Conservation (phyloP, 2,113 vertebrate genomes). For the Hystrix brachyura region DNA sequence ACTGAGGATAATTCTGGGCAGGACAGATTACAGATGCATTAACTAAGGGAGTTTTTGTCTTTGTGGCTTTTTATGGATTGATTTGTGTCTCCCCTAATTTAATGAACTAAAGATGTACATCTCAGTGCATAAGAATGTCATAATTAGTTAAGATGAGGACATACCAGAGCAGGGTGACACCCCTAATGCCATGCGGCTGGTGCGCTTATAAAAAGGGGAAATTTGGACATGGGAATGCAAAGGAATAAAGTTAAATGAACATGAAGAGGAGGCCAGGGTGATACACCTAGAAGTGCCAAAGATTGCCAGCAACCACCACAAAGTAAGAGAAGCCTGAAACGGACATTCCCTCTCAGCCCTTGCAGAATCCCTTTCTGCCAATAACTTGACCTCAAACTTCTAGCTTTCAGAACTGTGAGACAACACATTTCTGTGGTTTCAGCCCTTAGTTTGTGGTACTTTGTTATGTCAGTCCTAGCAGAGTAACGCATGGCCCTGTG, state of each 20-base stretch:
- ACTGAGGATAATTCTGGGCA: not conserved
- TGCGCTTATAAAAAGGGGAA: not conserved
- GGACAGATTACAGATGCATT: not conserved
- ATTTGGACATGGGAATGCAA: not conserved
- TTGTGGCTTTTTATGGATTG: not conserved
- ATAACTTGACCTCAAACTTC: not conserved
- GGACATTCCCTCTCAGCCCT: not conserved
- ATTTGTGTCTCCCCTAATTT: not conserved
- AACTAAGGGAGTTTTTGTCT: not conserved
- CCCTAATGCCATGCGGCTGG: not conserved
- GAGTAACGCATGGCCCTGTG: too few relatives aligned
- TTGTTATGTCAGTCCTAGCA: not conserved
- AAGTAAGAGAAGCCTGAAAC: not conserved
- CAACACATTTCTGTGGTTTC: not conserved
- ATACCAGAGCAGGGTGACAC: not conserved
- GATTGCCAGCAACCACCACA: not conserved
- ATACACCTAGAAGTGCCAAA: not conserved
- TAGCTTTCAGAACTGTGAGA: not conserved
- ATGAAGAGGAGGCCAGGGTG: not conserved
- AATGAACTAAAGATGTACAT: not conserved
- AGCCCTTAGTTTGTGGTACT: too few relatives aligned
- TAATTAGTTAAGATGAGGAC: not conserved
- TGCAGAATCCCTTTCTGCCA: not conserved
- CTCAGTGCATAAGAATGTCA: not conserved
- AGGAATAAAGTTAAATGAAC: not conserved